These are phyloP conservation scores for Aegithalos caudatus DNA, from an alignment of 2,113 vertebrate species.

Conservation along the genomic window DNA sequence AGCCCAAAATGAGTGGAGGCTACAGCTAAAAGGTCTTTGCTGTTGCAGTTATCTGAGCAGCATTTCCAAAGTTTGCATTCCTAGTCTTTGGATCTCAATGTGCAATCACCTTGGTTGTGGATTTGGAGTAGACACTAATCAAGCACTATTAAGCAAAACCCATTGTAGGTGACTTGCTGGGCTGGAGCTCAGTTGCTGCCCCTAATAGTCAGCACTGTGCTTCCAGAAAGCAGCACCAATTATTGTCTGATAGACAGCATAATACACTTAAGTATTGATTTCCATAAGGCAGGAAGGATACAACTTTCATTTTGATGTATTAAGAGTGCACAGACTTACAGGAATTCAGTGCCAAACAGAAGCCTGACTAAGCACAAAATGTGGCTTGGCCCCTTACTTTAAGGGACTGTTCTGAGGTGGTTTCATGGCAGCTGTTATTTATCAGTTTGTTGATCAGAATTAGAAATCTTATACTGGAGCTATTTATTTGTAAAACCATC, in stretches of 20 bases:
- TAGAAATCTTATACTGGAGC: neutral
- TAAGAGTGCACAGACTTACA: neutral
- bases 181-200: neutral
- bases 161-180: neutral
- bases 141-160: neutral
- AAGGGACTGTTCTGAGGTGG: neutral
- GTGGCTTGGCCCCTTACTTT: neutral
- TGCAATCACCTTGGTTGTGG: neutral
- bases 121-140: neutral
- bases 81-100: neutral
- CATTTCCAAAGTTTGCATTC: neutral
- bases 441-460: neutral
- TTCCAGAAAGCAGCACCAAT: neutral
- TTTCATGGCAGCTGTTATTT: neutral
- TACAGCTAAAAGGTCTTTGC: neutral
- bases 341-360: neutral
- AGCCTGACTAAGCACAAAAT: neutral
- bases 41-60: neutral
- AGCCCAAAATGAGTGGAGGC: neutral
- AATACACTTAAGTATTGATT: neutral
- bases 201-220: neutral
- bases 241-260: neutral
- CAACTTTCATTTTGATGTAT: neutral
- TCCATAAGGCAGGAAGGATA: neutral
- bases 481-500: neutral